Conservation (phyloP, 2,797 vertebrate genomes). For the Thamnophis elegans region DNA sequence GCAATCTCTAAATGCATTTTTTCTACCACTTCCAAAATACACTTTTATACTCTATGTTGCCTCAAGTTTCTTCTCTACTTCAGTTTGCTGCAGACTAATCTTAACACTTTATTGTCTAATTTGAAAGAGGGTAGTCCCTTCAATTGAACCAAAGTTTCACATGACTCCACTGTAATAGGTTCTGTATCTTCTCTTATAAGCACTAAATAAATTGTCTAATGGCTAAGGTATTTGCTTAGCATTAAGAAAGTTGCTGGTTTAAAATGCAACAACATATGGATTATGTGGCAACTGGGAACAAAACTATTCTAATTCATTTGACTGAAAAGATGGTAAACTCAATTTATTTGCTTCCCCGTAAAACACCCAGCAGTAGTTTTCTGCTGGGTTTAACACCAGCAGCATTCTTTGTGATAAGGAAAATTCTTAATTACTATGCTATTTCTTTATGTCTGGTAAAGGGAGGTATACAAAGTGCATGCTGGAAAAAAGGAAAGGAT, state of each 20-base stretch:
- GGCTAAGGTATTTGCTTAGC: neutral
- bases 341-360: neutral
- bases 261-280: neutral
- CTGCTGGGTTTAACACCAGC: neutral
- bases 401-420: neutral
- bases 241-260: neutral
- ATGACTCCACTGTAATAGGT: neutral
- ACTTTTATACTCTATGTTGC: neutral
- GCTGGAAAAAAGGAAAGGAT: neutral
- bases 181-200: neutral
- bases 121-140: neutral
- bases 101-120: neutral
- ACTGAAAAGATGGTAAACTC: neutral
- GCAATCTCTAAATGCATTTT: no score
- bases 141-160: neutral
- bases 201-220: neutral
- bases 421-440: neutral
- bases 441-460: neutral
- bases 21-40: neutral
- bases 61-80: neutral
- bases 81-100: neutral
- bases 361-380: neutral
- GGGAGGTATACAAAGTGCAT: neutral
- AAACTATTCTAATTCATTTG: neutral
- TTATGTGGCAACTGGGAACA: neutral